phyloP scores from a whole-genome alignment of 2,797 vertebrate species.

The Hyperoplus immaculatus region DNA sequence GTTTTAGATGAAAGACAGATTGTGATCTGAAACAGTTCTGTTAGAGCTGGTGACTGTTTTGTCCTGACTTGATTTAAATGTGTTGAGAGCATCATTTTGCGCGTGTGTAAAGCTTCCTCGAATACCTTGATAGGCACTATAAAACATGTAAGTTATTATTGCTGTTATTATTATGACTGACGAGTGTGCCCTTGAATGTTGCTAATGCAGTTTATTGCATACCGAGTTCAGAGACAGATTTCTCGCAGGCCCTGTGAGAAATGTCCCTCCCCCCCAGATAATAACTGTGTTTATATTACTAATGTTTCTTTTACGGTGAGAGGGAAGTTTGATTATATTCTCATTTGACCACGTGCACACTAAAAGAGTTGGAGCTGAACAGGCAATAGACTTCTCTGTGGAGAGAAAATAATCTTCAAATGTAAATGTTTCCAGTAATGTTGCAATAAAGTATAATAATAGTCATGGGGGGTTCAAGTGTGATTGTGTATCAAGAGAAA shows the following conservation, averaged over 20 bases:
- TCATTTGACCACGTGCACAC: neutral
- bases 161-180: constrained; percentile 12
- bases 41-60: neutral
- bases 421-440: neutral
- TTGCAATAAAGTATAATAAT: neutral
- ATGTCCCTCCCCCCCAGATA: neutral
- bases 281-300: neutral
- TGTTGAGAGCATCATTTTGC: neutral
- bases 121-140: no score
- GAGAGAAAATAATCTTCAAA: neutral
- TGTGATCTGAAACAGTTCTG: neutral
- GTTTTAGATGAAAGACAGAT: neutral
- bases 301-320: neutral
- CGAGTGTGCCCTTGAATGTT: constrained; percentile 26
- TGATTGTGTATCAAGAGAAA: constrained; percentile 1
- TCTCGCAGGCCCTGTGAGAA: neutral
- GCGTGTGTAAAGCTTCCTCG: no score
- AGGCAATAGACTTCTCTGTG: neutral
- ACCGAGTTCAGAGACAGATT: neutral
- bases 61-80: neutral
- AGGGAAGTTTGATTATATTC: neutral
- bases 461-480: neutral
- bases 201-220: constrained; percentile 32
- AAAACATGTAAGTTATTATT: neutral
- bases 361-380: neutral